phyloP scores from a whole-genome alignment of 1,140 invertebrate species.

The Megathymus violae region DNA sequence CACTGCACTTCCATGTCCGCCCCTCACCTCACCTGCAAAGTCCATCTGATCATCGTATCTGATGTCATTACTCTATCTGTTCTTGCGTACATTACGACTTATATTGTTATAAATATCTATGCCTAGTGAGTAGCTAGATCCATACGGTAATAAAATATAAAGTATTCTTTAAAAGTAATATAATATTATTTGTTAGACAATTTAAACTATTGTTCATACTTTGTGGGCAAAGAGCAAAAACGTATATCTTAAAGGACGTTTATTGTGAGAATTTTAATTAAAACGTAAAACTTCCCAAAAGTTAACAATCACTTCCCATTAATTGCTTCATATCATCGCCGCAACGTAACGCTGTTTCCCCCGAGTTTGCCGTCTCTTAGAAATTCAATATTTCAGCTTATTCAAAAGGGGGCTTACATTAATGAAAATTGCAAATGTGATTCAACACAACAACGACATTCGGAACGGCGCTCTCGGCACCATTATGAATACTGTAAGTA shows the following conservation, averaged over 20 bases:
- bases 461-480: slow-evolving; percentile 20
- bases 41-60: too few relatives aligned
- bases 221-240: too few relatives aligned
- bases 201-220: too few relatives aligned
- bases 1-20: too few relatives aligned
- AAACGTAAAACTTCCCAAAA: not conserved
- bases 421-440: slow-evolving; percentile 20
- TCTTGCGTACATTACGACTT: too few relatives aligned
- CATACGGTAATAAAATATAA: too few relatives aligned
- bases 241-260: not conserved
- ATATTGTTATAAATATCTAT: too few relatives aligned
- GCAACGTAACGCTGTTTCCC: not conserved
- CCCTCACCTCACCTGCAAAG: too few relatives aligned
- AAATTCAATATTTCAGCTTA: slow-evolving; percentile 3
- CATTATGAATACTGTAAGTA: slow-evolving; percentile 40
- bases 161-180: too few relatives aligned
- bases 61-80: too few relatives aligned
- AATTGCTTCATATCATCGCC: slow-evolving; percentile 4
- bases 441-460: slow-evolving; percentile 12
- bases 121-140: too few relatives aligned
- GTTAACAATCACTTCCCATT: not conserved
- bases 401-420: slow-evolving; percentile 3
- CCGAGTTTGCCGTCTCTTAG: not conserved
- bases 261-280: not conserved
- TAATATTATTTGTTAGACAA: too few relatives aligned